Conservation (phyloP, 1,140 invertebrate species). For the Papilio polytes region DNA sequence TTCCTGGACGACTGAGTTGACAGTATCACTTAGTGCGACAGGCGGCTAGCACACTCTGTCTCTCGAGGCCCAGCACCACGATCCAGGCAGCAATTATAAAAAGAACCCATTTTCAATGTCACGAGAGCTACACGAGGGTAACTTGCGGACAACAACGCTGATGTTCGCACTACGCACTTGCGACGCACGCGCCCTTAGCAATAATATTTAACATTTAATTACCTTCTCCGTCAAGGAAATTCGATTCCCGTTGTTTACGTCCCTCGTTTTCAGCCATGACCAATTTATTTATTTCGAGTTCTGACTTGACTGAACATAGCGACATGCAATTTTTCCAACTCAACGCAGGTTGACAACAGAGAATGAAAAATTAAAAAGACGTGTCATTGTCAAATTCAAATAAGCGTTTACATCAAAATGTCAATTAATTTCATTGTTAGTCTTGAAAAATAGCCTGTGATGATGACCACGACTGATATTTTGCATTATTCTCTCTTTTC, state of each 20-base stretch:
- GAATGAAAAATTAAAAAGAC: constrained; percentile 54
- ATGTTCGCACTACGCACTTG: constrained; percentile 61
- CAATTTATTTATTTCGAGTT: constrained; percentile 82
- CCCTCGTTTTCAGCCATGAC: constrained; percentile 80
- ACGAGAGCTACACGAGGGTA: constrained; percentile 77
- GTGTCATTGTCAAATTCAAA: constrained; percentile 64
- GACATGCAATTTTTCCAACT: constrained; percentile 80
- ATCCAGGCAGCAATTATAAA: constrained; percentile 82
- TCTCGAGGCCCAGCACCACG: constrained; percentile 73
- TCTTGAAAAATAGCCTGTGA: too few relatives aligned
- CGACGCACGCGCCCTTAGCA: constrained; percentile 66
- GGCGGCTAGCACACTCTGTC: constrained; percentile 61
- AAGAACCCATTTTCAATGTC: constrained; percentile 83
- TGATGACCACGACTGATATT: not conserved
- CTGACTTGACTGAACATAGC: constrained; percentile 81
- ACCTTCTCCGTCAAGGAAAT: constrained; percentile 81
- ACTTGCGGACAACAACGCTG: constrained; percentile 60
- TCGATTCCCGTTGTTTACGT: constrained; percentile 78
- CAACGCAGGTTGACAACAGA: constrained; percentile 75
- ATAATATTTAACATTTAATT: constrained; percentile 79
- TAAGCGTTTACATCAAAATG: not conserved
- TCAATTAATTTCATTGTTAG: not conserved
- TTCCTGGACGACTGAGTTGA: constrained; percentile 47
- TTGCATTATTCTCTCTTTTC: not conserved
- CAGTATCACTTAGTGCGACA: constrained; percentile 59